phyloP scores from a whole-genome alignment of 2,113 vertebrate species.

The Python bivittatus region DNA sequence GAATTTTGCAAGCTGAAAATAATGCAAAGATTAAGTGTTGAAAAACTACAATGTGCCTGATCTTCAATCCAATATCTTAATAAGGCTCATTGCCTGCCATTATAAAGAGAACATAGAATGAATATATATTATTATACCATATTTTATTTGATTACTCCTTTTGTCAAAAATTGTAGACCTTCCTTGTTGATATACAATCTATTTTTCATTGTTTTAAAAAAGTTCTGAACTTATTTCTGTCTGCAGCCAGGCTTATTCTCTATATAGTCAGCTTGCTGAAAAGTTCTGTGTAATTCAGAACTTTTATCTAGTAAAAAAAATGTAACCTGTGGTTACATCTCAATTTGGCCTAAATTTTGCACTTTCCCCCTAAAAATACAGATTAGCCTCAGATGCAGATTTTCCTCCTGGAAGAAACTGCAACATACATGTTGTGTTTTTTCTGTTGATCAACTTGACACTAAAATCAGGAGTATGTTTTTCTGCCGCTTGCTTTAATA shows the following conservation, averaged over 20 bases:
- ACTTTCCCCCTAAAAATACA: background rate
- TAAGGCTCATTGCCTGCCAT: background rate
- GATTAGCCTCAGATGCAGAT: background rate
- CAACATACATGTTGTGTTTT: background rate
- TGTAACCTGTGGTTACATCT: background rate
- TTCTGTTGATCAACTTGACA: background rate
- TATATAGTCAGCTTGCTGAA: background rate
- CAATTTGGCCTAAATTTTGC: background rate
- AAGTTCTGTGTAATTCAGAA: background rate
- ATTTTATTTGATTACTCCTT: background rate
- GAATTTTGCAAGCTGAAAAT: background rate
- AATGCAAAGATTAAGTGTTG: background rate
- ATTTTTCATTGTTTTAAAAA: background rate
- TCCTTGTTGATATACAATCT: background rate
- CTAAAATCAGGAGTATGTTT: background rate
- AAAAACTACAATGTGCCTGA: background rate
- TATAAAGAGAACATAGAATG: background rate
- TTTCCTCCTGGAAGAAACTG: background rate
- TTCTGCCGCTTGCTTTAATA: background rate
- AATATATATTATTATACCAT: background rate
- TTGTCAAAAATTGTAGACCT: background rate
- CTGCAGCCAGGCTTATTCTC: background rate
- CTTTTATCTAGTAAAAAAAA: background rate
- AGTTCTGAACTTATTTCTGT: background rate
- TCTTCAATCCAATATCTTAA: background rate